Evolutionary conservation across 2,888 invertebrate species (phyloP).

Genomic region (Euproctis similis): DNA sequence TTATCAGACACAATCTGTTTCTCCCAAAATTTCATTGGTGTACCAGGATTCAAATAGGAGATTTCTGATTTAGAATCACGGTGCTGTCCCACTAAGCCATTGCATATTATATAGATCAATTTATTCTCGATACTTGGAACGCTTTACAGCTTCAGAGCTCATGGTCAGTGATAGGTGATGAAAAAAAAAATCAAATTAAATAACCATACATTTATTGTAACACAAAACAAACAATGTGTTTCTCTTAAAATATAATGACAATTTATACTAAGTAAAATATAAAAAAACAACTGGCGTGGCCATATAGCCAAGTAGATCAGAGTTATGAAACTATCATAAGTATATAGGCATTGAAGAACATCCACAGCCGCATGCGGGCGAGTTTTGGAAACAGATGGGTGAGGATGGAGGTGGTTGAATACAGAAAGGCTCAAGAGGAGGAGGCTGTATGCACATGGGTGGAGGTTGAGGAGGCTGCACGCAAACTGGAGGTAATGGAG

Average conservation of each 20-base stretch:
- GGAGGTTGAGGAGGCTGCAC: slow-evolving; percentile 51
- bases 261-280: neutral
- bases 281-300: neutral
- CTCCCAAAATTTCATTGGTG: no score
- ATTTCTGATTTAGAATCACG: no score
- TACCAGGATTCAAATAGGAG: no score
- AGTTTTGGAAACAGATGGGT: slow-evolving; percentile 35
- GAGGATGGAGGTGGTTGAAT: slow-evolving; percentile 42
- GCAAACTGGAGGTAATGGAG: slow-evolving; percentile 48
- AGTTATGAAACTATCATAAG: slow-evolving; percentile 22
- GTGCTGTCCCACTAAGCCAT: no score
- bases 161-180: no score
- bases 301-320: neutral
- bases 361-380: slow-evolving; percentile 20
- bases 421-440: slow-evolving; percentile 50
- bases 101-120: no score
- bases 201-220: neutral
- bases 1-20: no score
- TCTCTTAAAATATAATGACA: neutral
- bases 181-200: neutral
- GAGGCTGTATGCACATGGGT: slow-evolving; percentile 48
- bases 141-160: no score
- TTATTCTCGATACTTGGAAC: no score
- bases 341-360: slow-evolving; percentile 26
- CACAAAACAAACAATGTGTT: neutral